Base-by-base conservation (phyloP, 2,888 invertebrate genomes). In the Leptopilina drosophilae region DNA sequence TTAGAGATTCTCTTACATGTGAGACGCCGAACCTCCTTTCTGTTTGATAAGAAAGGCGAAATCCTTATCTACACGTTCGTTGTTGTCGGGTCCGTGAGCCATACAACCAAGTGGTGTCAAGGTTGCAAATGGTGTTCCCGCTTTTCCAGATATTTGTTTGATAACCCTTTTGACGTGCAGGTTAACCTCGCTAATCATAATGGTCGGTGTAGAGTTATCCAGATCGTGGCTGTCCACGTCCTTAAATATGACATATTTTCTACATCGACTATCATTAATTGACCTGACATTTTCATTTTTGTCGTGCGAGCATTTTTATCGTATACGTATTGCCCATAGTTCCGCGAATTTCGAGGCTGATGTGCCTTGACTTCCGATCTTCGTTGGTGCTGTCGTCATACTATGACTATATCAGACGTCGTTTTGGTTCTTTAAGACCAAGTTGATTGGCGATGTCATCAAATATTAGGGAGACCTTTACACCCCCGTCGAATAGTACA, bases 51-150 rank as follows among this genome's bases (percentile, higher is more conserved):
- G 42, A n/a, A n/a, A n/a, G n/a, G n/a, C n/a, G n/a, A n/a, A n/a
- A n/a, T n/a, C n/a, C n/a, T n/a, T n/a, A n/a, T n/a, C n/a, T n/a
- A n/a, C n/a, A n/a, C n/a, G n/a, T n/a, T n/a, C n/a, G n/a, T n/a
- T n/a, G n/a, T n/a, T n/a, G n/a, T n/a, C 42, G 6, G 26, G 4
- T 14, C 33, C 67, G 53, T 78, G 78, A 2, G 53, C 14, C 6
- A 75, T 65, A 75, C 76, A 78, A 12, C 75, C 78, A 40, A 78
- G 14, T 4, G 75, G 59, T 6, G 75, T 76, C 12, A 76, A 42
- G 4, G 49, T 64, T 14, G 46, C 78, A 8, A 64, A 12, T 9
- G 64, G 75, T 5, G 42, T 26, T 7, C 40, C 65, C 9, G 14
- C 9, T 8, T 15, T 75, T 5, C 78, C 78, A 11, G 59, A 33